Evolutionary conservation across 2,888 invertebrate genomes (phyloP), one percentile per base, ranked within the genome.

Genomic region (Micoletzkya japonica): DNA sequence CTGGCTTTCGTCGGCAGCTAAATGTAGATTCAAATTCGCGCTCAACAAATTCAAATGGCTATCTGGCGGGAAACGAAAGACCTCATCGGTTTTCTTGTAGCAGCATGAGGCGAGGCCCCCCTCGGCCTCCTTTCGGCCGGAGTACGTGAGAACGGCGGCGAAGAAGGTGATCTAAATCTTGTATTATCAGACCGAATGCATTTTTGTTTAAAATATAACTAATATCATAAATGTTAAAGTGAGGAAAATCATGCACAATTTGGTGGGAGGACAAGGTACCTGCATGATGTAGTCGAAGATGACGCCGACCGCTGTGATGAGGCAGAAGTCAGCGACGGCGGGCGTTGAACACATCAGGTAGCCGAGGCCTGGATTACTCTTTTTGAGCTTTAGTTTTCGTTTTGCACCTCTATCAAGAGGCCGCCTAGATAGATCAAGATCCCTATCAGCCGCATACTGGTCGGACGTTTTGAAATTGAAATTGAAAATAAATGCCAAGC

Each of bases 81-180:
- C n/a, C n/a, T n/a, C n/a, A n/a, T n/a, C n/a, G n/a, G n/a, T 70
- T 32, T 75, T 76, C 67, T 70, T 77, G 73, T 77, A 76, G 71
- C 80, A 82, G 59, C 82, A 83, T 10, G 70, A 67, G 52, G 76
- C 74, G n/a, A 84, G 70, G 34, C 84, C 84, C 59, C 84, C 84
- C 20, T 75, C 71, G 14, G 75, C 72, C 71, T 84, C 84, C 32
- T 75, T 74, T 58, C 73, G 74, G 64, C 83, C 84, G 17, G 84
- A 82, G 67, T 80, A 83, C 37, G 80, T 81, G 71, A 84, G 77
- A 10, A 83, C 72, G 20, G 84, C 81, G 20, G 80, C 83, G 73
- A 80, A 84, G 78, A 84, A 84, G 20, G 84, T 84, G 59, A 85
- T 81, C 78, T 83, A 70, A n/a, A n/a, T n/a, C n/a, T n/a, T n/a